These are phyloP conservation scores for Caenorhabditis latens DNA, from an alignment of 1,140 invertebrate species.

Conservation along the genomic window DNA sequence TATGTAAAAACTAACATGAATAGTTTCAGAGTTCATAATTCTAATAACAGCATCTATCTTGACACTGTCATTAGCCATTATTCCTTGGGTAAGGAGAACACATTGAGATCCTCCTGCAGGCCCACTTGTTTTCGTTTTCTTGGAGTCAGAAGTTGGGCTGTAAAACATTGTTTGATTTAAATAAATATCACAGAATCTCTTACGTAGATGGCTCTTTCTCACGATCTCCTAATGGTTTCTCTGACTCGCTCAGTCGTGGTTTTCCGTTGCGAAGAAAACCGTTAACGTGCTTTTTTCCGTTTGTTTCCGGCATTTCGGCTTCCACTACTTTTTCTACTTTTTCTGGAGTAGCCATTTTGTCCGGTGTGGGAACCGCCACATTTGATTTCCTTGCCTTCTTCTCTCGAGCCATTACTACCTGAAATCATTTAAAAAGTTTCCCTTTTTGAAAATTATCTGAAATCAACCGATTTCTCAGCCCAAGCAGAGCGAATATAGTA, in stretches of 20 bases:
- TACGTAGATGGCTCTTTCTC: slow-evolving; percentile 19
- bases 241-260: slow-evolving; percentile 1
- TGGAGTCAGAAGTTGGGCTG: neutral
- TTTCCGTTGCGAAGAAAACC: neutral
- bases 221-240: slow-evolving; percentile 34
- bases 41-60: slow-evolving; percentile 63
- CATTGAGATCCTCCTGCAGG: slow-evolving; percentile 54
- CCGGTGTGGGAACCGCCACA: neutral
- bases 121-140: neutral
- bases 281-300: slow-evolving; percentile 19
- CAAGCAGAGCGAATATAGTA: too few relatives aligned
- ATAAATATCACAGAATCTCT: neutral
- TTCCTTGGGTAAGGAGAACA: slow-evolving; percentile 64
- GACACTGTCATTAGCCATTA: slow-evolving; percentile 60
- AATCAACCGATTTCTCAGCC: too few relatives aligned
- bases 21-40: slow-evolving; percentile 39
- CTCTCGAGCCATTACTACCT: slow-evolving; percentile 20
- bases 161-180: neutral
- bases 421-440: neutral
- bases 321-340: neutral
- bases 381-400: slow-evolving; percentile 34
- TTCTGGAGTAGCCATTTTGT: neutral
- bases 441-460: neutral
- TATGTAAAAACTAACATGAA: slow-evolving; percentile 51
- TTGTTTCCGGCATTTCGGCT: neutral